These are phyloP conservation scores for Apocrypta bakeri DNA, from an alignment of 1,140 invertebrate genomes.

Conservation along the genomic window DNA sequence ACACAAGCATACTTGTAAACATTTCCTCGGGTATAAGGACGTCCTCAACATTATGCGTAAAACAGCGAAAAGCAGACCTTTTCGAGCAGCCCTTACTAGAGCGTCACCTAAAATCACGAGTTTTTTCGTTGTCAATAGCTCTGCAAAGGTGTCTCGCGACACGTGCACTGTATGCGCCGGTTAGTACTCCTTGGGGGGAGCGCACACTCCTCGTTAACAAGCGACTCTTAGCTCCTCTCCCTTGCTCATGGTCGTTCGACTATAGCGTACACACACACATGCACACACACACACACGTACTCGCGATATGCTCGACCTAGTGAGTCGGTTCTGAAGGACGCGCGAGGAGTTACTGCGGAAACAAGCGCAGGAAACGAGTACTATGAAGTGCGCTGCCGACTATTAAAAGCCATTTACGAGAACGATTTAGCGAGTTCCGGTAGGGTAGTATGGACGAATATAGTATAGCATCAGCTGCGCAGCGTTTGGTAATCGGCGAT, in stretches of 20 bases:
- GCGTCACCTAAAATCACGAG: neutral
- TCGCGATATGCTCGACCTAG: constrained; percentile 24
- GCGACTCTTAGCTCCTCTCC: neutral
- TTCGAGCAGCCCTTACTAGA: neutral
- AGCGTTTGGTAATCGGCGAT: constrained; percentile 19
- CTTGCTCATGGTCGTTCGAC: neutral
- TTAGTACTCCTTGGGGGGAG: neutral
- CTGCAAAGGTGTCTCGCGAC: neutral
- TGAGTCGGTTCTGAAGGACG: neutral
- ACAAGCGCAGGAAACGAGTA: constrained; percentile 34
- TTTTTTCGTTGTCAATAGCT: neutral
- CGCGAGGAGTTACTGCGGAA: neutral
- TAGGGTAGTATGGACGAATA: too few relatives aligned
- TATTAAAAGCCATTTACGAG: constrained; percentile 42
- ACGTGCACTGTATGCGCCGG: neutral
- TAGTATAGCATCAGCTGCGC: neutral
- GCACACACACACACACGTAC: too few relatives aligned
- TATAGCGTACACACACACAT: too few relatives aligned
- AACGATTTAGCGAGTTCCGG: constrained; percentile 4
- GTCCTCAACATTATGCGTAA: neutral
- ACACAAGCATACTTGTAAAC: too few relatives aligned
- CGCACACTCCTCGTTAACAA: constrained; percentile 19
- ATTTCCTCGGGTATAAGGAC: too few relatives aligned
- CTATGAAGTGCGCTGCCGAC: neutral
- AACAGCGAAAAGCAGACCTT: neutral